These are phyloP conservation scores for Mus caroli DNA, from an alignment of 2,797 vertebrate genomes.

Conservation along the genomic window DNA sequence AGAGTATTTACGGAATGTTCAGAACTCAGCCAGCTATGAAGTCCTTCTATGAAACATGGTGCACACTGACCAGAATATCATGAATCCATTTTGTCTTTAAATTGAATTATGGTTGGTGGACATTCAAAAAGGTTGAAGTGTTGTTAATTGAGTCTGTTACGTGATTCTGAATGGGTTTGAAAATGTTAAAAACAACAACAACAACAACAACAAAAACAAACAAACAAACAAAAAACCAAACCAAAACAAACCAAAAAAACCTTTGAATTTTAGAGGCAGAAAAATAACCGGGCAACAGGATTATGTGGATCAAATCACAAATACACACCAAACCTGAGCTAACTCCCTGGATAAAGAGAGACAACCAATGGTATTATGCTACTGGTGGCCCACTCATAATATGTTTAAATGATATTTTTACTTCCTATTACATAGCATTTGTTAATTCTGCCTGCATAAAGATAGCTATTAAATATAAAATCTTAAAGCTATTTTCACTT, in stretches of 20 bases:
- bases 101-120: neutral
- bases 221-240: neutral
- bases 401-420: neutral
- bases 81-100: neutral
- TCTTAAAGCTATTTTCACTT: constrained; percentile 13
- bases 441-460: neutral
- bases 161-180: neutral
- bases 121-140: neutral
- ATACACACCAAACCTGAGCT: neutral
- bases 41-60: neutral
- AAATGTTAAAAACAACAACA: neutral
- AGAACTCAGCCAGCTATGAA: neutral
- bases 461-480: neutral
- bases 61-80: neutral
- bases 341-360: neutral
- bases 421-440: neutral
- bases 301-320: constrained; percentile 10
- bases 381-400: neutral
- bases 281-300: neutral
- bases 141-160: neutral
- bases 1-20: neutral
- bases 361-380: neutral
- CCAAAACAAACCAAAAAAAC: no score
- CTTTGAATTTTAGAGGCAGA: neutral
- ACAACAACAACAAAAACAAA: neutral